Conservation (phyloP, 2,113 vertebrate species). For the Rhagologus leucostigma region DNA sequence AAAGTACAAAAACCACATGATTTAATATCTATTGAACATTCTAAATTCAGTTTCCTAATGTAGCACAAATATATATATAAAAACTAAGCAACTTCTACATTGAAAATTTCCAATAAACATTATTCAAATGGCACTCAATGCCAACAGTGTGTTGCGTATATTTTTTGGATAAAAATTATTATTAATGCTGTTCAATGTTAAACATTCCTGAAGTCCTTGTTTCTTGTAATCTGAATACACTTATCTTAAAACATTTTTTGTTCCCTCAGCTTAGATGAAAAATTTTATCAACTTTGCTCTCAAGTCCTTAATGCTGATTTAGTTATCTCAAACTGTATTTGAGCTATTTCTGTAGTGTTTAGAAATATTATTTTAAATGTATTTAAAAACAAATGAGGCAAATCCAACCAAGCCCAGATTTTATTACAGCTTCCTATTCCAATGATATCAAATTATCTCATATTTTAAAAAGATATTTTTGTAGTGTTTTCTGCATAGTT, state of each 20-base stretch:
- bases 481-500: not conserved
- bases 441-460: not conserved
- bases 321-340: not conserved
- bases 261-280: not conserved
- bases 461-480: not conserved
- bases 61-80: not conserved
- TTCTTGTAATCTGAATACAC: not conserved
- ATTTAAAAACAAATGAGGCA: not conserved
- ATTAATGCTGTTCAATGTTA: not conserved
- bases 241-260: not conserved
- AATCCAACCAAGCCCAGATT: not conserved
- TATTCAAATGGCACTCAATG: rapidly evolving
- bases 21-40: not conserved
- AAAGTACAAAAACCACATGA: rapidly evolving
- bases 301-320: not conserved
- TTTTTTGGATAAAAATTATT: not conserved
- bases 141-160: not conserved
- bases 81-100: not conserved
- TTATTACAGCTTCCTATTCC: not conserved
- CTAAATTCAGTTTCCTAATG: not conserved
- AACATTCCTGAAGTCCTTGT: not conserved
- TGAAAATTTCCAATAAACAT: not conserved
- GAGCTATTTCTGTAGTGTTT: not conserved
- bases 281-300: not conserved
- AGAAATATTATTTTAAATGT: not conserved